These are phyloP conservation scores for Gallirallus australis DNA, from an alignment of 2,797 vertebrate species.

Conservation along the genomic window DNA sequence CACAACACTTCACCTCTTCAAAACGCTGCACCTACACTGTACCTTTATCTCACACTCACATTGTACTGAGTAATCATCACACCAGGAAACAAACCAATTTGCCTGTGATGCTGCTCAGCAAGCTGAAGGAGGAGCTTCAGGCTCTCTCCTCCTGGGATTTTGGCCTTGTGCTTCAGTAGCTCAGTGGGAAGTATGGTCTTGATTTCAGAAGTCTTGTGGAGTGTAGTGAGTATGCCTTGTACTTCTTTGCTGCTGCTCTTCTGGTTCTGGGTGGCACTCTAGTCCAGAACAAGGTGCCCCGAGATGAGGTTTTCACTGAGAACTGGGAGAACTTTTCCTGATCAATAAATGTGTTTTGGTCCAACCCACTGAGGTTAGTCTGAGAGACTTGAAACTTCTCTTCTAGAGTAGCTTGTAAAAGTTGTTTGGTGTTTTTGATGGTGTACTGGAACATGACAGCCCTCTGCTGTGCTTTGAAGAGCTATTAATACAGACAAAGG, in stretches of 20 bases:
- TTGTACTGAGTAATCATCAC: not conserved
- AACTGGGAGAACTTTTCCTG: not conserved
- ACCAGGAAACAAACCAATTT: not conserved
- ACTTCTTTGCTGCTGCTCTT: not conserved
- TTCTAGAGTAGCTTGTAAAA: not conserved
- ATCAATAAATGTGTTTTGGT: not conserved
- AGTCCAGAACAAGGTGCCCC: not conserved
- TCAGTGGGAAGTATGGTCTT: not conserved
- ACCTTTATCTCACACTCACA: not conserved
- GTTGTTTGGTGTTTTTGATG: not conserved
- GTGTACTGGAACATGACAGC: not conserved
- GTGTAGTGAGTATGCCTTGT: not conserved
- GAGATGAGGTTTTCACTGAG: not conserved
- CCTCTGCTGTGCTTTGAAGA: not conserved
- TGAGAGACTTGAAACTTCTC: not conserved
- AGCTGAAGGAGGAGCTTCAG: not conserved
- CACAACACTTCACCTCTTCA: not conserved
- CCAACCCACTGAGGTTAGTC: accelerated
- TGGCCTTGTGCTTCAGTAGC: not conserved
- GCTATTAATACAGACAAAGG: not conserved
- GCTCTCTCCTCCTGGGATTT: not conserved
- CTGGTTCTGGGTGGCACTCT: not conserved
- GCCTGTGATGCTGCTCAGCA: not conserved
- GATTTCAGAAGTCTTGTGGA: not conserved
- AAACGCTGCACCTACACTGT: not conserved